These are phyloP conservation scores for Neoascia interrupta DNA, from an alignment of 2,888 invertebrate species.

Conservation along the genomic window DNA sequence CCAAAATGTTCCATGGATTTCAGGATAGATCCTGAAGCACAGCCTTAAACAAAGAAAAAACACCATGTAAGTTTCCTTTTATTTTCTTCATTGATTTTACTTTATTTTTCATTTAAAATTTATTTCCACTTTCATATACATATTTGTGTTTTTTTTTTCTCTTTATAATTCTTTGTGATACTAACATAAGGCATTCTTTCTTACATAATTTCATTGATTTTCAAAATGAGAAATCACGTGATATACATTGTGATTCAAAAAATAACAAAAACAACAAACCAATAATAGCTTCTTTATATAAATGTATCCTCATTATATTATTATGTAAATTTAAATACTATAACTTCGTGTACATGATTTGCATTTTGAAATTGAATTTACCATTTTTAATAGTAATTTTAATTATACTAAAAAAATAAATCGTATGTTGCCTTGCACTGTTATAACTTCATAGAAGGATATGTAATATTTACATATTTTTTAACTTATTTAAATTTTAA, in stretches of 20 bases:
- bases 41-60: too few species aligned
- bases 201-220: constrained; percentile 62
- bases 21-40: too few species aligned
- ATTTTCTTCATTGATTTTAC: constrained; percentile 16
- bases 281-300: constrained; percentile 24
- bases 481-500: background rate
- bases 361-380: constrained; percentile 4
- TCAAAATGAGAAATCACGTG: constrained; percentile 44
- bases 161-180: constrained; percentile 68
- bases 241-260: constrained; percentile 38
- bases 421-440: constrained; percentile 20
- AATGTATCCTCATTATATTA: too few species aligned
- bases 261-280: constrained; percentile 23
- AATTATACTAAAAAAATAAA: constrained; percentile 11
- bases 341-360: constrained; percentile 40
- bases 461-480: constrained; percentile 28
- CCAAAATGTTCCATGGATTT: too few species aligned
- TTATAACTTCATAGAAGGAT: constrained; percentile 39
- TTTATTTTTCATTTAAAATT: constrained; percentile 27
- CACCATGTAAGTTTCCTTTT: too few species aligned
- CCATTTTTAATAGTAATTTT: constrained; percentile 3
- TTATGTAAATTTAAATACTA: constrained; percentile 22
- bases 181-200: constrained; percentile 72
- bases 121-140: constrained; percentile 31
- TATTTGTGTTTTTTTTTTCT: constrained; percentile 27